Conservation (phyloP, 2,113 vertebrate species). For the Promerops cafer region DNA sequence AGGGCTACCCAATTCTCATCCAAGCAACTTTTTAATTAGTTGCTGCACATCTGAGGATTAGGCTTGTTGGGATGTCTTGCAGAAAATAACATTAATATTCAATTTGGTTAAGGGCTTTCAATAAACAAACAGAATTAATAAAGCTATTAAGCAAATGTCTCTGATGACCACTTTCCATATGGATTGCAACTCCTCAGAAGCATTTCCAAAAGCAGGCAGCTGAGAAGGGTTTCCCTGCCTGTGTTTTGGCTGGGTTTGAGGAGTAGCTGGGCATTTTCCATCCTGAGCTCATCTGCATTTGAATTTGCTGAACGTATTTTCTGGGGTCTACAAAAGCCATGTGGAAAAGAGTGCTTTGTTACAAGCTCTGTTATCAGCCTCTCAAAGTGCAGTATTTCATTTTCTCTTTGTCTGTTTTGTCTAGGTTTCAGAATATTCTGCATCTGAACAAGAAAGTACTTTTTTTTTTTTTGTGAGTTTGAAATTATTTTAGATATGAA, state of each 20-base stretch:
- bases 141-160: conserved; percentile 41
- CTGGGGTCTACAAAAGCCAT: background rate
- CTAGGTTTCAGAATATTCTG: background rate
- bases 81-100: conserved; percentile 62
- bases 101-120: conserved; percentile 20
- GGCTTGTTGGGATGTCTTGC: conserved; percentile 29
- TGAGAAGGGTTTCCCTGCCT: background rate
- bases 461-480: background rate
- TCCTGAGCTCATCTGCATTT: background rate
- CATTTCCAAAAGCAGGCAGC: background rate
- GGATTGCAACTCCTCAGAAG: background rate
- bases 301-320: background rate
- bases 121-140: conserved; percentile 53
- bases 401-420: background rate
- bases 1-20: conserved; percentile 34
- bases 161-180: conserved; percentile 18
- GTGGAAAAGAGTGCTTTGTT: background rate
- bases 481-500: background rate
- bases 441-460: background rate
- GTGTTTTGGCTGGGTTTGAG: background rate
- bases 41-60: conserved; percentile 40
- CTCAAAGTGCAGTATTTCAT: background rate
- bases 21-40: conserved; percentile 47
- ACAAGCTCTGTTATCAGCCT: background rate
- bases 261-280: background rate